Evolutionary conservation across 2,888 invertebrate species (phyloP).

Genomic region (Hydroisotoma schaefferi): DNA sequence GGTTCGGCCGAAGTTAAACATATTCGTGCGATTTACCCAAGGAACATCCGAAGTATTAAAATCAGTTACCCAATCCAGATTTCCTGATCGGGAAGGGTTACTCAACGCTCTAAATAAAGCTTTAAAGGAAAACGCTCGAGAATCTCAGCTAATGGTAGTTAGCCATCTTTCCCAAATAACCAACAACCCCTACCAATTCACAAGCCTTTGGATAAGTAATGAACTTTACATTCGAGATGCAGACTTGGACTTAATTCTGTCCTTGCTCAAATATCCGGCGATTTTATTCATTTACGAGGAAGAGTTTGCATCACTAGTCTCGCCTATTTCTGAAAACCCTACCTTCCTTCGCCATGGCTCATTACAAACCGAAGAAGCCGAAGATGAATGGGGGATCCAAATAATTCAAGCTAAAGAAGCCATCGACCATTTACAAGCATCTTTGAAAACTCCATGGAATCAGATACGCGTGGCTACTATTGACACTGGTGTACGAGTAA

Average conservation of each 20-base stretch:
- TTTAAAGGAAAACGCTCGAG: constrained; percentile 15
- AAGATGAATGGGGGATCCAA: constrained; percentile 21
- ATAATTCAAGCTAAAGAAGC: constrained; percentile 12
- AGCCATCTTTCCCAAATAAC: no score
- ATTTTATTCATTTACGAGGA: not conserved
- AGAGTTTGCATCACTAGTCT: no score
- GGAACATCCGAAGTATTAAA: constrained; percentile 11
- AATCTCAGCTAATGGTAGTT: no score
- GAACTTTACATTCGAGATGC: constrained; percentile 8
- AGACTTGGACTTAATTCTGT: not conserved
- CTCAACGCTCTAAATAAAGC: constrained; percentile 14
- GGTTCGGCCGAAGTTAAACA: no score
- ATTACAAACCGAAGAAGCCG: not conserved
- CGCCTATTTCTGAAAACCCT: not conserved
- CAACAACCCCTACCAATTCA: no score
- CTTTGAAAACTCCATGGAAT: not conserved
- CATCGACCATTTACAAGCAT: constrained; percentile 2
- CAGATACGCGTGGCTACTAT: constrained; percentile 21
- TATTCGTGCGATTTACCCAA: constrained; percentile 8
- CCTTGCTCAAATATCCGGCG: no score
- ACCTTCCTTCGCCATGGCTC: not conserved
- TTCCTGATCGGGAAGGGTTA: constrained; percentile 10
- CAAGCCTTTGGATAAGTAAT: constrained; percentile 18
- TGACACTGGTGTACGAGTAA: constrained; percentile 28
- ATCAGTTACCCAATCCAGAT: constrained; percentile 4